Evolutionary conservation across 2,888 invertebrate genomes (phyloP).

Genomic region (Nezara viridula): DNA sequence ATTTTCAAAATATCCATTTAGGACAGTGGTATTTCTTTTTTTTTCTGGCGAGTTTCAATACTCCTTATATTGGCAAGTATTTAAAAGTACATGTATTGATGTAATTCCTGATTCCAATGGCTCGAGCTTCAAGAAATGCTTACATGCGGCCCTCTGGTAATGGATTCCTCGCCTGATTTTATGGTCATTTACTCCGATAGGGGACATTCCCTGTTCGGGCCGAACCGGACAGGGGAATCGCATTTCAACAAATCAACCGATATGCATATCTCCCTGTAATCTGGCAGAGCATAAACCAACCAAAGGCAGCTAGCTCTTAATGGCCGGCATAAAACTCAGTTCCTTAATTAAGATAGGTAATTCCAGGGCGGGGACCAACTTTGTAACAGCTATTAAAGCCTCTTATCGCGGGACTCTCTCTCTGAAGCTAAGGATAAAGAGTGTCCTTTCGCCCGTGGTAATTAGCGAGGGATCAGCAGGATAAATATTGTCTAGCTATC

Average conservation of each 20-base stretch:
- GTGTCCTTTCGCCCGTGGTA: not conserved
- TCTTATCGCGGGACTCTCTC: not conserved
- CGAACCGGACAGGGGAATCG: not conserved
- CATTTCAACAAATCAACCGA: conserved; percentile 39
- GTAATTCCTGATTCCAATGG: not conserved
- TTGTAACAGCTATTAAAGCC: conserved; percentile 42
- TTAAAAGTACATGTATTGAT: not conserved
- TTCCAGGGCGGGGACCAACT: conserved; percentile 14
- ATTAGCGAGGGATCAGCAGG: not conserved
- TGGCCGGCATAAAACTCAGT: conserved; percentile 7
- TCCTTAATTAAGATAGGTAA: conserved; percentile 48
- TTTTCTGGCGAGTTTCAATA: not conserved
- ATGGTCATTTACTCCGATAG: not conserved
- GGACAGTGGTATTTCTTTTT: not conserved
- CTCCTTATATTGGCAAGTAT: not conserved
- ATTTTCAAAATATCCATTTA: not conserved
- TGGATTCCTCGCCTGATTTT: conserved; percentile 10
- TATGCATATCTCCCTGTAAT: conserved; percentile 10
- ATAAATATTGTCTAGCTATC: conserved; percentile 11
- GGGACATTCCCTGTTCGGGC: not conserved
- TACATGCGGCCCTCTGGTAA: not conserved
- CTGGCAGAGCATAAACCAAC: not conserved
- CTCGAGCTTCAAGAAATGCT: not conserved
- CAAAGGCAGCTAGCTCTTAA: not conserved
- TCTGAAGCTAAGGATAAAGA: not conserved